Conservation (phyloP, 2,797 vertebrate genomes). For the Hephaestus fuliginosus region DNA sequence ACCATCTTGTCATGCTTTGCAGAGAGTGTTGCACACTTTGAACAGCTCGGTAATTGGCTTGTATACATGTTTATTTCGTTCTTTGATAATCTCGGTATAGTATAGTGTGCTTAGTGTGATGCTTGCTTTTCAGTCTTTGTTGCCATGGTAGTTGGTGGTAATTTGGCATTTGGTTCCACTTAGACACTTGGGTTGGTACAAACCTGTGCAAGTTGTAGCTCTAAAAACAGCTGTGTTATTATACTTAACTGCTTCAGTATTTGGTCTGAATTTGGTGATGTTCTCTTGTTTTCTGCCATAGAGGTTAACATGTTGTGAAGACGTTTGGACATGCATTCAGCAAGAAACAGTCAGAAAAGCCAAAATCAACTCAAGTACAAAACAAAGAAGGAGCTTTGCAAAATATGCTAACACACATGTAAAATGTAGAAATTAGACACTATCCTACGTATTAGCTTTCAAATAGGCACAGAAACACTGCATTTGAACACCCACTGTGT, state of each 20-base stretch:
- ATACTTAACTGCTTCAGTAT: constrained; percentile 1
- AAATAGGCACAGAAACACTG: constrained; percentile 6
- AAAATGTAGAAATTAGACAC: constrained; percentile 2
- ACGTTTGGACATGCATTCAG: background rate
- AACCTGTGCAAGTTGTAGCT: constrained; percentile 10
- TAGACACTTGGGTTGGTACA: constrained; percentile 28
- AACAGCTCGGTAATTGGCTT: constrained; percentile 34
- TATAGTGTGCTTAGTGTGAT: constrained; percentile 7
- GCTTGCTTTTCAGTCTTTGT: constrained; percentile 38
- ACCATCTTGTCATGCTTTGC: constrained; percentile 44
- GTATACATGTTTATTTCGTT: constrained; percentile 22
- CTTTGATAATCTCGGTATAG: constrained; percentile 26
- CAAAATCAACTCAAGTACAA: background rate
- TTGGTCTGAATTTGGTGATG: constrained; percentile 14
- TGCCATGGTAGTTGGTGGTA: constrained; percentile 42
- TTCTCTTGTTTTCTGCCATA: constrained; percentile 8
- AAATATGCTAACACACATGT: constrained; percentile 7
- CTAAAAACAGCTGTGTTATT: constrained; percentile 5
- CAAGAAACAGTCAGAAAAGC: background rate
- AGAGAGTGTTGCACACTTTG: constrained; percentile 5
- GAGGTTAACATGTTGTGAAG: background rate
- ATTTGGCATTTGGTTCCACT: constrained; percentile 42
- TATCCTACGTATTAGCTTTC: constrained; percentile 6
- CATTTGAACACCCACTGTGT: constrained; percentile 37
- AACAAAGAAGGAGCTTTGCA: constrained; percentile 10